phyloP scores from a whole-genome alignment of 2,888 invertebrate species.

The Gisinianus flammeolus region DNA sequence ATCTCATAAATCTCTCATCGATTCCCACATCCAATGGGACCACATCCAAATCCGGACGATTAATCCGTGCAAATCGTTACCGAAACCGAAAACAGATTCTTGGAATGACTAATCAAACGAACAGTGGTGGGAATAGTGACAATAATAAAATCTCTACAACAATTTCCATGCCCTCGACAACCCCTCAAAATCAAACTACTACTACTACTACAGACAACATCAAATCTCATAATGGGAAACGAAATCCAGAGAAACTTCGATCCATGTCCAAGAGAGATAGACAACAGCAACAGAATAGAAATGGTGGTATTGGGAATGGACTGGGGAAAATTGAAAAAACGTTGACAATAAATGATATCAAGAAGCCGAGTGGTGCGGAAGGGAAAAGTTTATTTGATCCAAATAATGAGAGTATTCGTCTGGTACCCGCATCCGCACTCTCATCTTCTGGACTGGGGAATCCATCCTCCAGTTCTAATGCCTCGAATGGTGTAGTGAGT shows the following conservation, averaged over 20 bases:
- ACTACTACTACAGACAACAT: background rate
- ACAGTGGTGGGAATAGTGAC: background rate
- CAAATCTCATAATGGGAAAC: background rate
- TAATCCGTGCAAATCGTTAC: conserved; percentile 12
- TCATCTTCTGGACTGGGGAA: background rate
- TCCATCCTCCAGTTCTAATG: background rate
- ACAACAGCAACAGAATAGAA: background rate
- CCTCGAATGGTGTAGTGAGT: background rate
- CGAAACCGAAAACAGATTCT: background rate
- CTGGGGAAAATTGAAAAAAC: background rate
- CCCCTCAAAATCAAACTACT: background rate
- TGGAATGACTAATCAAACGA: background rate
- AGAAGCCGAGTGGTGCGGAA: conserved; percentile 10
- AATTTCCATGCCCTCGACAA: background rate
- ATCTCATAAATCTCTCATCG: conserved; percentile 23
- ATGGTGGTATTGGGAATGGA: background rate
- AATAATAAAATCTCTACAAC: background rate
- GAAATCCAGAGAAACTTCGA: background rate
- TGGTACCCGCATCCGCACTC: background rate
- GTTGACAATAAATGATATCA: conserved; percentile 2
- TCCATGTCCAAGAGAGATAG: background rate
- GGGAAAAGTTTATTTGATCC: background rate
- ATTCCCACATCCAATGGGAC: background rate
- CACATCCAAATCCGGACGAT: background rate
- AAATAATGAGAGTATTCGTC: background rate